phyloP scores from a whole-genome alignment of 2,113 vertebrate genomes.

The Phyllostomus discolor region DNA sequence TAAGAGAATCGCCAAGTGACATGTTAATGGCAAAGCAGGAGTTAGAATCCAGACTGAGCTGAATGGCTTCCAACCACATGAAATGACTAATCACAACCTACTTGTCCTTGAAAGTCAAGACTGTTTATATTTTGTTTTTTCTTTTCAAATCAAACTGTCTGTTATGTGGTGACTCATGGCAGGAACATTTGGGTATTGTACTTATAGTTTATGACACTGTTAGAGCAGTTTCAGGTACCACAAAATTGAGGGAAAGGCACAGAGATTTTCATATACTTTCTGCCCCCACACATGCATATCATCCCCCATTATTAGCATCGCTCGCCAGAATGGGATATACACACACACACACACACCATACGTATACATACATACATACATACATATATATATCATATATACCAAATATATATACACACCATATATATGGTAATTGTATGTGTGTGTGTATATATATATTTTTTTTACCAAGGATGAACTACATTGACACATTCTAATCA shows the following conservation, averaged over 20 bases:
- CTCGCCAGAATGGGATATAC: neutral
- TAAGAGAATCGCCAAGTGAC: neutral
- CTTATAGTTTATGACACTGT: neutral
- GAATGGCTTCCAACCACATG: neutral
- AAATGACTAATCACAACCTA: neutral
- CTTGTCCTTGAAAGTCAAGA: neutral
- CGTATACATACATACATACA: too few species aligned
- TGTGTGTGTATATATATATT: too few species aligned
- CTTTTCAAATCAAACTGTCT: neutral
- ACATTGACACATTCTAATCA: neutral
- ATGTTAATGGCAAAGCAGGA: neutral
- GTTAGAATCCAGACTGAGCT: neutral
- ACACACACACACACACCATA: too few species aligned
- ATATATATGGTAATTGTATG: too few species aligned
- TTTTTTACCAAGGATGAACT: too few species aligned
- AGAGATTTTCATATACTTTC: neutral
- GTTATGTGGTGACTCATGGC: neutral
- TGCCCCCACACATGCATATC: neutral
- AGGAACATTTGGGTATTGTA: neutral
- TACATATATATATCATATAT: too few species aligned
- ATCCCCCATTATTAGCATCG: neutral
- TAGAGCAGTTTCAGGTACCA: neutral
- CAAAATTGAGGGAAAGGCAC: neutral
- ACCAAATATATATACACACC: too few species aligned
- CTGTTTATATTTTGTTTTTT: neutral